Evolutionary conservation across 1,140 invertebrate genomes (phyloP).

Genomic region (Sarcophaga peregrina): DNA sequence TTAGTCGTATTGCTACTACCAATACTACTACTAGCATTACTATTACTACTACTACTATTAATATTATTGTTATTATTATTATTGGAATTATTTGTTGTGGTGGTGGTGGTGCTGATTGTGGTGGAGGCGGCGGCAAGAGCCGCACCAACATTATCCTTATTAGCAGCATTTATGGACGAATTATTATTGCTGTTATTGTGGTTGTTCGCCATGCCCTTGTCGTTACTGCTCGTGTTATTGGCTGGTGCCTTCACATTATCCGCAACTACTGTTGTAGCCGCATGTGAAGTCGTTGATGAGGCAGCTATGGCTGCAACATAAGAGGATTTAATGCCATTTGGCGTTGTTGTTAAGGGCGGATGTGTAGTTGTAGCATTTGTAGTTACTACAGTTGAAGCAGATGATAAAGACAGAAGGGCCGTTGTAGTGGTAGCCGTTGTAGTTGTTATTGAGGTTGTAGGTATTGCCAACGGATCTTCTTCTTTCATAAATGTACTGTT

Average conservation of each 20-base stretch:
- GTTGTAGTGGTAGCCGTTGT: slow-evolving; percentile 29
- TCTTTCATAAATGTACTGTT: slow-evolving; percentile 12
- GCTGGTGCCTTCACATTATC: too few species aligned
- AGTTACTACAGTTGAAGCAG: slow-evolving; percentile 14
- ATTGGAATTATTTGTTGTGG: not conserved
- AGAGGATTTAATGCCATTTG: slow-evolving; percentile 47
- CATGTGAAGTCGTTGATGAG: not conserved
- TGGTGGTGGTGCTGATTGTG: slow-evolving; percentile 25
- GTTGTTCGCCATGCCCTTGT: not conserved
- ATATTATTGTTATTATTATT: not conserved
- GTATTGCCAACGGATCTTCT: not conserved
- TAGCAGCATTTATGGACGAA: not conserved
- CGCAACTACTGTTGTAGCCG: not conserved
- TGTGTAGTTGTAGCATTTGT: not conserved
- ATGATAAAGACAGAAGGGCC: not conserved
- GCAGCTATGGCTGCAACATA: slow-evolving; percentile 44
- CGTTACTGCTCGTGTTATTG: slow-evolving; percentile 12
- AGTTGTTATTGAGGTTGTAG: slow-evolving; percentile 37
- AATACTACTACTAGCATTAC: not conserved
- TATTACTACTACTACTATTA: not conserved
- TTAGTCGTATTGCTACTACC: not conserved
- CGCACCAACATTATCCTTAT: slow-evolving; percentile 24
- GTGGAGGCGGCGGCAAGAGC: slow-evolving; percentile 30
- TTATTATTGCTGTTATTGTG: not conserved
- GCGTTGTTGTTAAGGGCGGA: slow-evolving; percentile 40